A percentile compares a stretch with the other conserved stretches of the same genome.
Evolutionary conservation across 92 coral and sea anemone species (phyloP).

Genomic region (Actinostola sp.): DNA sequence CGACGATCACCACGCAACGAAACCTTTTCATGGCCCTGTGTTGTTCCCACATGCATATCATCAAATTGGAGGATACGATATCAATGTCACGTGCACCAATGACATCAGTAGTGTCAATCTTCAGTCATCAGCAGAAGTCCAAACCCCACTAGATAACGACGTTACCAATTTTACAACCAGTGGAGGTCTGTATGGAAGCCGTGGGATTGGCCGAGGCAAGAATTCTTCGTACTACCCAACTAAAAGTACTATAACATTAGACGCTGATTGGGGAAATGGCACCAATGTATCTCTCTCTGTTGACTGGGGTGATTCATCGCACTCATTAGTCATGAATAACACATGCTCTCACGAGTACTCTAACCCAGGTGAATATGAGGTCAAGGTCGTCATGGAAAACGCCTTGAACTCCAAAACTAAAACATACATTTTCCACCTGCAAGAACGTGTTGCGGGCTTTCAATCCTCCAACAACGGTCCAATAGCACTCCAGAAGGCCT

Average conservation of each 20-base stretch:
- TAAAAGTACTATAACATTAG: slow-evolving; percentile 56
- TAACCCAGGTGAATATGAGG: slow-evolving; percentile 25
- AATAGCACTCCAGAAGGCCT: slow-evolving; percentile 21
- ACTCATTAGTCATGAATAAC: slow-evolving; percentile 14
- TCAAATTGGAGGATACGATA: slow-evolving; percentile 57
- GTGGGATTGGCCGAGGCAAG: slow-evolving; percentile 70
- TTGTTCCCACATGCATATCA: slow-evolving; percentile 44
- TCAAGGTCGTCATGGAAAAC: slow-evolving; percentile 40
- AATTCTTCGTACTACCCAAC: slow-evolving; percentile 59
- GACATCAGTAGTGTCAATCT: slow-evolving; percentile 45
- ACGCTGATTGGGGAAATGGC: slow-evolving; percentile 59
- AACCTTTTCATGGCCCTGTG: slow-evolving; percentile 40
- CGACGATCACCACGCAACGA: slow-evolving; percentile 32
- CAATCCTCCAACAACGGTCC: slow-evolving; percentile 61
- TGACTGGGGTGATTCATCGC: slow-evolving; percentile 70
- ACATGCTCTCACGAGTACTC: slow-evolving; percentile 53
- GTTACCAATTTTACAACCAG: slow-evolving; percentile 40
- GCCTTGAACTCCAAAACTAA: slow-evolving; percentile 44
- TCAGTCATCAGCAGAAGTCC: slow-evolving; percentile 62
- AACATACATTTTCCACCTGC: slow-evolving; percentile 17
- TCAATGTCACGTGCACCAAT: slow-evolving; percentile 62
- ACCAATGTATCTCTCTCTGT: slow-evolving; percentile 77
- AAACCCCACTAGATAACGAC: slow-evolving; percentile 56
- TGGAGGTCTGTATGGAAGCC: slow-evolving; percentile 73
- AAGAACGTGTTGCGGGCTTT: slow-evolving; percentile 52